Percentiles rank a stretch among this genome's conserved stretches.
phyloP scores from a whole-genome alignment of 2,888 invertebrate species.

The Scelioninae gen. 2 region DNA sequence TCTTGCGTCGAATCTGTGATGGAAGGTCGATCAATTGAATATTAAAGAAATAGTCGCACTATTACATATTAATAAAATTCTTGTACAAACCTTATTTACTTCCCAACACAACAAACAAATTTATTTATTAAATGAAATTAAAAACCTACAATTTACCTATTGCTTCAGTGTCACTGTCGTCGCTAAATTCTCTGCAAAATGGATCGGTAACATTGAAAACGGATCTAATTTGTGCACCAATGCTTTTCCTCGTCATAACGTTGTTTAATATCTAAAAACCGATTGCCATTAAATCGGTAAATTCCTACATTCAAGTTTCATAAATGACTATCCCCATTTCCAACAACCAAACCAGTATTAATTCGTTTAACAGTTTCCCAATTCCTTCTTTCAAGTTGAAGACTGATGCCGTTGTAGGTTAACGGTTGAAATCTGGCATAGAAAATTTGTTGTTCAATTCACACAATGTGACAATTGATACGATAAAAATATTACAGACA shows the following conservation, averaged over 20 bases:
- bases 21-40: slow-evolving; percentile 12
- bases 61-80: background rate
- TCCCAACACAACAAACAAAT: background rate
- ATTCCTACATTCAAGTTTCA: too few species aligned
- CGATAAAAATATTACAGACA: too few species aligned
- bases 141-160: slow-evolving; percentile 17
- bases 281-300: too few species aligned
- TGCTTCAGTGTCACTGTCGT: slow-evolving; percentile 33
- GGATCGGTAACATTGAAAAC: slow-evolving; percentile 50
- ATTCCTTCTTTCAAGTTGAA: too few species aligned
- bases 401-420: too few species aligned
- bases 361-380: too few species aligned
- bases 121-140: background rate
- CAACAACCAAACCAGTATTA: too few species aligned
- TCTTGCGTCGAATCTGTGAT: slow-evolving; percentile 15
- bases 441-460: too few species aligned
- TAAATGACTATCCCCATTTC: too few species aligned
- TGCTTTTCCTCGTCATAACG: slow-evolving; percentile 43
- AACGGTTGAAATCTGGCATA: too few species aligned
- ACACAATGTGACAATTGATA: too few species aligned
- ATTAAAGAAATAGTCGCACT: background rate
- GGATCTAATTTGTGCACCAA: slow-evolving; percentile 49
- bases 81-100: background rate
- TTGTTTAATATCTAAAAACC: too few species aligned
- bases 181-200: slow-evolving; percentile 50